Conservation (phyloP, 2,888 invertebrate species). For the Nomada flava region DNA sequence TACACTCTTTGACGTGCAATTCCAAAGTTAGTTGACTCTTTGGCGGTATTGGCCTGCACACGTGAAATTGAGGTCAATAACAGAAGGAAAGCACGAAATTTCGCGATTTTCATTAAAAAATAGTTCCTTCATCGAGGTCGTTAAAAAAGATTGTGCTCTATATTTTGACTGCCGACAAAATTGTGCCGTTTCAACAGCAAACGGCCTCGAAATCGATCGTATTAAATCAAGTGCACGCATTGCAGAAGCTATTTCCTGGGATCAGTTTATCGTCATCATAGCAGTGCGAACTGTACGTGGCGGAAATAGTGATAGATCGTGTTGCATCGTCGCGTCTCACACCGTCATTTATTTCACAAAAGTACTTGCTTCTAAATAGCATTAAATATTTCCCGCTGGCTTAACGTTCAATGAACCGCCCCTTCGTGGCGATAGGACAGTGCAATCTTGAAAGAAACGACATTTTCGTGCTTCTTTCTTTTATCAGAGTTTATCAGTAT, state of each 20-base stretch:
- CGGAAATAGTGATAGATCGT: conserved; percentile 28
- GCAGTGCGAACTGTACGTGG: conserved; percentile 11
- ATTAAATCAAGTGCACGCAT: conserved; percentile 19
- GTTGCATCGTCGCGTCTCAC: neutral
- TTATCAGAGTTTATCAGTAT: too few species aligned
- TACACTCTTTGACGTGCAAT: conserved; percentile 92
- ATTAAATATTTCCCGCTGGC: neutral
- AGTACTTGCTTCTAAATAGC: neutral
- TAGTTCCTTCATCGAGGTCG: neutral
- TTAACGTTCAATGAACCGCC: neutral
- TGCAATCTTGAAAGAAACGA: neutral
- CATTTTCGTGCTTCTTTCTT: neutral
- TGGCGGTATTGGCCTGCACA: conserved; percentile 89
- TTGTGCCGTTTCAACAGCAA: neutral
- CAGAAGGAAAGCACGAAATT: conserved; percentile 3
- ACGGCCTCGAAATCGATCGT: neutral
- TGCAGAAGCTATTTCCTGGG: conserved; percentile 21
- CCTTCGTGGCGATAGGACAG: neutral
- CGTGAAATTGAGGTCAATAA: conserved; percentile 46
- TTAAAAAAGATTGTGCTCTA: neutral
- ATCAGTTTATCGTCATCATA: conserved; percentile 22
- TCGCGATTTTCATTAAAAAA: conserved; percentile 4
- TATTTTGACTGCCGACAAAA: conserved; percentile 7
- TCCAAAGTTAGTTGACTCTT: conserved; percentile 89
- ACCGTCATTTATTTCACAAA: conserved; percentile 11